Evolutionary conservation across 2,113 vertebrate genomes (phyloP), one percentile per base, ranked within the genome.

Genomic region (Caracal caracal): DNA sequence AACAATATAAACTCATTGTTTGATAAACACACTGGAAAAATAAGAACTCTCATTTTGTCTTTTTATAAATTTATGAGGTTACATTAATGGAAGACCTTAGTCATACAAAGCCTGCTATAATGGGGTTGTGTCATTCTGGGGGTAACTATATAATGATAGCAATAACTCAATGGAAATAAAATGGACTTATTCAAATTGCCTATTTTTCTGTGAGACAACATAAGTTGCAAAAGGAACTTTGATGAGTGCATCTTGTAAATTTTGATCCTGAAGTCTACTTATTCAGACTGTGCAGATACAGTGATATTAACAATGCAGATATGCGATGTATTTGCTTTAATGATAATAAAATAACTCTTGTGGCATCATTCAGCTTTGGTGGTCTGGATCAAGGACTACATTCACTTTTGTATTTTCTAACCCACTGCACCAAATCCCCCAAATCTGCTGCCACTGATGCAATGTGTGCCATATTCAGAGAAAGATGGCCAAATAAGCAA

Each of bases 41-140:
- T 33, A 96, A 97, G 88, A 92, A 0, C 30, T 88, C 66, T 95
- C 11, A 30, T 97, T 95, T 87, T 92, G 49, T 51, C 97, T 97
- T 97, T 97, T 92, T 96, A 89, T 96, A 94, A 80, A 96, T 83
- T 93, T 97, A 94, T 87, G 51, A 96, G 30, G 66, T 90, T 96
- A 61, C 33, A 84, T 75, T 94, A 97, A 94, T 73, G 71, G 40
- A 68, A 96, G 73, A 4, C 10, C 49, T 37, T 93, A 94, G 80
- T 96, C 51, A 76, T 70, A 79, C n/a, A 82, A 91, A 93, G 20
- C 49, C 71, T 83, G 11, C 30, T 88, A 53, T 91, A 96, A 97
- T 88, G 47, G 65, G 94, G 13, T 82, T 97, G 40, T 81, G 70
- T 65, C 92, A 70, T 96, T 19, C 13, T 87, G 19, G 30, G 30